Percentiles rank a stretch among this genome's conserved stretches.
These are phyloP conservation scores for Lasioglossum leucozonium DNA, from an alignment of 2,888 invertebrate species.

Conservation along the genomic window DNA sequence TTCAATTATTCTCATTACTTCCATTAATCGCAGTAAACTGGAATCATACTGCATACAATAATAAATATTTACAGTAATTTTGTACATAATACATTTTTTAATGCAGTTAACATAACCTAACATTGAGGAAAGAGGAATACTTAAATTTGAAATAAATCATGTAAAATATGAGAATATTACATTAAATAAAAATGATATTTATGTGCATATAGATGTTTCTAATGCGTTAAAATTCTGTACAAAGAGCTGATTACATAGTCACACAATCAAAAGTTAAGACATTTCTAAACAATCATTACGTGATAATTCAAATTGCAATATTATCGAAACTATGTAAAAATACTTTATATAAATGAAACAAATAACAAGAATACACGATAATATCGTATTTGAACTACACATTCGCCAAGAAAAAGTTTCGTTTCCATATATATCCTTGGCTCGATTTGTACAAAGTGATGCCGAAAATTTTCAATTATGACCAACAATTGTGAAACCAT, in stretches of 20 bases:
- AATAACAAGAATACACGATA: background rate
- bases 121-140: background rate
- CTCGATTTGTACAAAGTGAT: background rate
- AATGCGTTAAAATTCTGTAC: background rate
- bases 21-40: background rate
- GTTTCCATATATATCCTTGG: background rate
- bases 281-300: slow-evolving; percentile 3
- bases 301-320: background rate
- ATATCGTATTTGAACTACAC: background rate
- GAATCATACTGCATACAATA: background rate
- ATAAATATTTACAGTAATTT: slow-evolving; percentile 7
- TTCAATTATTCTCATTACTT: background rate
- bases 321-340: slow-evolving; percentile 6
- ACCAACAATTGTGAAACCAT: slow-evolving; percentile 8
- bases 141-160: background rate
- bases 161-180: background rate
- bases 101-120: slow-evolving; percentile 53
- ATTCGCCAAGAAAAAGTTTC: slow-evolving; percentile 4
- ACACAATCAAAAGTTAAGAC: background rate
- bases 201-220: background rate
- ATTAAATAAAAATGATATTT: background rate
- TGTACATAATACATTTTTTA: slow-evolving; percentile 2
- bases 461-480: background rate
- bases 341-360: background rate
- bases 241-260: background rate